Evolutionary conservation across 1,140 invertebrate genomes (phyloP), one percentile per base, ranked within the genome.

Genomic region (Conus ventricosus): DNA sequence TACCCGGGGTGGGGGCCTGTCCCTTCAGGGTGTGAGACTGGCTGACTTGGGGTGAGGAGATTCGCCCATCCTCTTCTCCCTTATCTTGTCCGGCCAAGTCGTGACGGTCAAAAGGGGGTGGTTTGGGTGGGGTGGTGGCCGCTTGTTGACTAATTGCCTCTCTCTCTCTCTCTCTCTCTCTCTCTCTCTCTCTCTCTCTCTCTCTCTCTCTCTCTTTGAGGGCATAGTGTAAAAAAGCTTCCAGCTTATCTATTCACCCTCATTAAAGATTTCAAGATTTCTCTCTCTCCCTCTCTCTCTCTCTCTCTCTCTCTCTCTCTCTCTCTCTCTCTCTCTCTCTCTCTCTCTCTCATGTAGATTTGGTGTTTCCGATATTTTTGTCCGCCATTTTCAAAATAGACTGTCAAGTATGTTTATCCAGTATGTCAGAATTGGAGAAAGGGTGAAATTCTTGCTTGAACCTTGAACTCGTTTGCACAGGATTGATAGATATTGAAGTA

Each of bases 261-360:
- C n/a, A n/a, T n/a, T n/a, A n/a, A n/a, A n/a, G n/a, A n/a, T n/a
- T n/a, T n/a, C n/a, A n/a, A n/a, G n/a, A n/a, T n/a, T n/a, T 53
- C 80, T 39, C 80, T 23, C 27, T 23, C 80, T 53, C 80, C 17
- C 20, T 71, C 67, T 71, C 67, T 71, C 67, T 71, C 67, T 23
- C 67, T 23, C 67, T 71, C 67, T 82, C 39, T 82, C 80, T 5
- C 80, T 82, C 80, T 82, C 27, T 82, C 80, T 82, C 54, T 82
- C 80, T 4, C 27, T 53, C 80, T 39, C 80, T 23, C 27, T 23
- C 80, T 53, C 80, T 53, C 10, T 25, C 71, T 75, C 71, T 25
- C 71, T 39, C 39, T 39, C 39, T 39, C 39, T 39, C 39, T 39
- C 39, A 39, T 39, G 39, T 39, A 39, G 39, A 1, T 39, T 39